Base-by-base conservation (phyloP, 2,113 vertebrate genomes). In the Galeopterus variegatus region DNA sequence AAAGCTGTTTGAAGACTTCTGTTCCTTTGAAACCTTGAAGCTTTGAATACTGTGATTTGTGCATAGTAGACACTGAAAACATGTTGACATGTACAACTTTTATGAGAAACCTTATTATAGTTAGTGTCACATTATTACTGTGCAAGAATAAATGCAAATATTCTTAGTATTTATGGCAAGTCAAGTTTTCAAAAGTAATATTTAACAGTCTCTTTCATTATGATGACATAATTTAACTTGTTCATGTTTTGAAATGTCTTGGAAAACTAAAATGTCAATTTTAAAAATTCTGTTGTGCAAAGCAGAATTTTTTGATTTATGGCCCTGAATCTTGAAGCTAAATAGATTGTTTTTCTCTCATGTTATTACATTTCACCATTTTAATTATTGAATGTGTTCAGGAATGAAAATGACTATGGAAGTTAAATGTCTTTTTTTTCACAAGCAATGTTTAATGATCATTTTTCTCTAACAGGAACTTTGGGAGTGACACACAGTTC, bases 361-460 rank as follows among this genome's bases (percentile, higher is more conserved):
- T 91, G 15, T 54, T 84, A 90, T 81, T 88, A 26, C n/a, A 93
- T 94, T 90, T 87, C 11, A 64, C 48, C 6, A 85, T 90, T 97
- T 96, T 97, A 94, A 96, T 95, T 98, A 86, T 88, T 93, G 56
- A 73, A 86, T 58, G 15, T 80, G 45, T 73, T 96, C 56, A 94
- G 33, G 88, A 54, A 95, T 93, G 88, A 92, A 92, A 94, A 88
- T 96, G 36, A 28, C 70, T 94, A 41, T 90, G 70, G 60, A 45
- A 95, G 93, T 91, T 21, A 94, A 97, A 91, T 89, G 48, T 0
- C 12, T 54, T 79, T 80, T 80, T 91, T 81, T 73, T 36, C 33
- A 75, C 19, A 86, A 94, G 33, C 26, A 87, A 90, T 28, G 52
- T 13, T 92, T 76, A 83, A 77, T 92, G n/a, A 85, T 90, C 88